Evolutionary conservation across 2,797 vertebrate genomes (phyloP).

Genomic region (Buphagus erythrorhynchus): DNA sequence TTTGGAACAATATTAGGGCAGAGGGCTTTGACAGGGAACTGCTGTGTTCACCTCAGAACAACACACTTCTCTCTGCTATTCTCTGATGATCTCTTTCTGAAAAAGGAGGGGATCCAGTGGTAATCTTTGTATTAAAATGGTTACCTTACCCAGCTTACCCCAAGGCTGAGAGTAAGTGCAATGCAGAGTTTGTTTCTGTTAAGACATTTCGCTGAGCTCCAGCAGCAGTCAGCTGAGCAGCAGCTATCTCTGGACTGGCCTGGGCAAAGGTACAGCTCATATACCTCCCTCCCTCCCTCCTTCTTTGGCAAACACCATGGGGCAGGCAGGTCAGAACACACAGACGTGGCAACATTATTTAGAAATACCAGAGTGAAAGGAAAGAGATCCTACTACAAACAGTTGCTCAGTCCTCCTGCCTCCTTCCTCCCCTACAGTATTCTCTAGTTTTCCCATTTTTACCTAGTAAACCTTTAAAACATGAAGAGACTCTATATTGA

Average conservation of each 20-base stretch:
- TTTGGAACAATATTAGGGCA: background rate
- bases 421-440: background rate
- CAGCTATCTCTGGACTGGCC: background rate
- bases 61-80: background rate
- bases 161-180: background rate
- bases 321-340: background rate
- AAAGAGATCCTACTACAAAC: background rate
- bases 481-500: background rate
- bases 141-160: background rate
- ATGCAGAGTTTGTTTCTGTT: background rate
- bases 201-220: background rate
- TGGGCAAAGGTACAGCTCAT: background rate
- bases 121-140: background rate
- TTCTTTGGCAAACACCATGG: background rate
- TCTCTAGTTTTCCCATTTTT: background rate
- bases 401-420: background rate
- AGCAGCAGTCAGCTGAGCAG: background rate
- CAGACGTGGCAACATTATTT: fast-evolving
- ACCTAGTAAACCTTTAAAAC: background rate
- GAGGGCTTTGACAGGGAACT: background rate
- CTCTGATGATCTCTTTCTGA: background rate
- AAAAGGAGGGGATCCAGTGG: background rate
- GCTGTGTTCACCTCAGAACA: background rate
- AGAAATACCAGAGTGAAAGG: background rate
- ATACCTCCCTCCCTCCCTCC: background rate